A percentile compares a stretch with the other conserved stretches of the same genome.
Evolutionary conservation across 53 echinoderm and acorn worm species (phyloP).

Genomic region (Apostichopus leukothele): DNA sequence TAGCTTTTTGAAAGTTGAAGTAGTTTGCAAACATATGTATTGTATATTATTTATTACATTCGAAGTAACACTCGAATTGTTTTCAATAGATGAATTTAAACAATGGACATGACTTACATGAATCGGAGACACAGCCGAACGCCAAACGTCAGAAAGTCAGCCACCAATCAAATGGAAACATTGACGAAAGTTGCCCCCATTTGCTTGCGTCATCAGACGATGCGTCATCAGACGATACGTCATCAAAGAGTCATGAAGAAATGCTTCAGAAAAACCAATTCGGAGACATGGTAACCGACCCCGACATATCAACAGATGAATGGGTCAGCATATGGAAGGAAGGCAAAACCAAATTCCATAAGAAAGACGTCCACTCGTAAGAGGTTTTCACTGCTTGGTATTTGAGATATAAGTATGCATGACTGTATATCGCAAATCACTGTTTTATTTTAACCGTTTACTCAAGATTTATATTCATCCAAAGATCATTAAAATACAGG

Average conservation of each 20-base stretch:
- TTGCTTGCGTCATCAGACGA: too few species aligned
- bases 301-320: constrained; percentile 66
- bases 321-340: constrained; percentile 83
- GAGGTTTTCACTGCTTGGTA: neutral
- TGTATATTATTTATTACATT: too few species aligned
- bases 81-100: constrained; percentile 5
- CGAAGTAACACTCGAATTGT: too few species aligned
- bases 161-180: constrained; percentile 18
- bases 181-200: too few species aligned
- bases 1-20: too few species aligned
- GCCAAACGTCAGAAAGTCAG: constrained; percentile 14
- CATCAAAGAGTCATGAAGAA: neutral
- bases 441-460: too few species aligned
- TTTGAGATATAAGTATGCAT: too few species aligned
- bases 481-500: neutral
- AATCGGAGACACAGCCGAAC: neutral
- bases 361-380: constrained; percentile 73
- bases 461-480: neutral
- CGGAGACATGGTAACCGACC: constrained; percentile 72
- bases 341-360: constrained; percentile 87
- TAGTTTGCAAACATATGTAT: too few species aligned
- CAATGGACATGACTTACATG: neutral
- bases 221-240: neutral
- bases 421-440: too few species aligned
- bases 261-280: constrained; percentile 64